These are phyloP conservation scores for Cottus gobio DNA, from an alignment of 2,113 vertebrate species.

Conservation along the genomic window DNA sequence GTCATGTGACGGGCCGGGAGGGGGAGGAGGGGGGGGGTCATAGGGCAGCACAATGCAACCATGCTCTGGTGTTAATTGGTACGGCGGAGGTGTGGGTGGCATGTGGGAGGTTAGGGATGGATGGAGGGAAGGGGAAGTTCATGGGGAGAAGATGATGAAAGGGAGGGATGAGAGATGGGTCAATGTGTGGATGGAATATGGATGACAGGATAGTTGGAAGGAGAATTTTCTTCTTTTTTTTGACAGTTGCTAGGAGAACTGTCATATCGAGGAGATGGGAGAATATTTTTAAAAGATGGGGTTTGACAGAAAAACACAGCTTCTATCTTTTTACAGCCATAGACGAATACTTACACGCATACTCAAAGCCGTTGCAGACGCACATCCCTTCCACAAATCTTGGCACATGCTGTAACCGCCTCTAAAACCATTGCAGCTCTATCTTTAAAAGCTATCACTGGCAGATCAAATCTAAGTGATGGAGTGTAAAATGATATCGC, in stretches of 20 bases:
- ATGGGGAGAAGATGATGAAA: slow-evolving; percentile 40
- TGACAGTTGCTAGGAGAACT: slow-evolving; percentile 45
- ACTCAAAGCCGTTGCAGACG: slow-evolving; percentile 1
- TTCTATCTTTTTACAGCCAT: slow-evolving; percentile 4
- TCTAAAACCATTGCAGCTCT: slow-evolving; percentile 42
- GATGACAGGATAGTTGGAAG: slow-evolving; percentile 43
- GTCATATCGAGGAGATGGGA: slow-evolving; percentile 37
- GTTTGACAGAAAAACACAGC: slow-evolving; percentile 5
- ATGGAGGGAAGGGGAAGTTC: slow-evolving; percentile 40
- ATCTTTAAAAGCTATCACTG: slow-evolving; percentile 58
- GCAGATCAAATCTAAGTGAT: slow-evolving; percentile 64
- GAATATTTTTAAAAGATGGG: slow-evolving; percentile 8
- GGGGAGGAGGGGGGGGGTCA: slow-evolving; percentile 56
- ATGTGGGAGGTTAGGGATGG: slow-evolving; percentile 59
- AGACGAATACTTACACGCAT: not conserved
- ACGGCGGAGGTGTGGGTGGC: slow-evolving; percentile 61
- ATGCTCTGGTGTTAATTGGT: slow-evolving; percentile 77
- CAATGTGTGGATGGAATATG: slow-evolving; percentile 52
- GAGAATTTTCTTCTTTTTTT: slow-evolving; percentile 38
- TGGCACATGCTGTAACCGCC: slow-evolving; percentile 25
- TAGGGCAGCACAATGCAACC: slow-evolving; percentile 67
- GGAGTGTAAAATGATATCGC: slow-evolving; percentile 60
- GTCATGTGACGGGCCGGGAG: slow-evolving; percentile 52
- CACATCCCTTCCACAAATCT: slow-evolving; percentile 23
- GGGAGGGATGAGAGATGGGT: slow-evolving; percentile 28